Percentiles rank a stretch among this genome's conserved stretches.
These are phyloP conservation scores for Vimba vimba DNA, from an alignment of 2,113 vertebrate species.

Conservation along the genomic window DNA sequence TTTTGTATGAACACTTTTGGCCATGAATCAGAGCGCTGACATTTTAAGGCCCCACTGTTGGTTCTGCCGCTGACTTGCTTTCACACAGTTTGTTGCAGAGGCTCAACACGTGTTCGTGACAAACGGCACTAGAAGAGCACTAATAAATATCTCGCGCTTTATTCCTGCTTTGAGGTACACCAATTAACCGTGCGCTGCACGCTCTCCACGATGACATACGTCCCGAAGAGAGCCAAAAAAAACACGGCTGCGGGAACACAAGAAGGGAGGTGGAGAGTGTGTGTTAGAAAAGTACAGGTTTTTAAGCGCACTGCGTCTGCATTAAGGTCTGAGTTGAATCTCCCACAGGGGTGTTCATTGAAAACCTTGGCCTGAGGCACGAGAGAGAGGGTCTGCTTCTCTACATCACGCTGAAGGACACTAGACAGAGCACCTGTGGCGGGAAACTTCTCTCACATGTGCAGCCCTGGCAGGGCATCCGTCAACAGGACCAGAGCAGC, in stretches of 20 bases:
- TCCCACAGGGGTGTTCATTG: slow-evolving; percentile 75
- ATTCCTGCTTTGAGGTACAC: slow-evolving; percentile 72
- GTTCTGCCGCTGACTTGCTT: slow-evolving; percentile 51
- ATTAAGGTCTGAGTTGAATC: slow-evolving; percentile 62
- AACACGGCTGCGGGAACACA: slow-evolving; percentile 68
- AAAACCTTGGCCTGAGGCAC: slow-evolving; percentile 59
- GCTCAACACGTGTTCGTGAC: slow-evolving; percentile 67
- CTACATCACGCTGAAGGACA: slow-evolving; percentile 51
- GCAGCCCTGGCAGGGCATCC: slow-evolving; percentile 66
- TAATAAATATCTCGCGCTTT: slow-evolving; percentile 75
- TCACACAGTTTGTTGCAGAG: slow-evolving; percentile 67
- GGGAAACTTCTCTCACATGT: slow-evolving; percentile 56
- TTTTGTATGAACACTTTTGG: slow-evolving; percentile 59
- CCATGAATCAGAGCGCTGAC: slow-evolving; percentile 61
- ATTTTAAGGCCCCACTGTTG: slow-evolving; percentile 31
- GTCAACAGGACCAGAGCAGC: slow-evolving; percentile 64
- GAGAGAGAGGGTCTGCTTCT: slow-evolving; percentile 50
- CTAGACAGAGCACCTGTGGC: slow-evolving; percentile 65
- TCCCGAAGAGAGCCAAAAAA: slow-evolving; percentile 71
- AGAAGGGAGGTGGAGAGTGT: slow-evolving; percentile 20
- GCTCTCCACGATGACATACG: slow-evolving; percentile 72
- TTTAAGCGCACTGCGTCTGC: slow-evolving; percentile 67
- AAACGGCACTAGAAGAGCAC: slow-evolving; percentile 69
- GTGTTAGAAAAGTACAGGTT: slow-evolving; percentile 59
- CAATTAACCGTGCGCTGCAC: slow-evolving; percentile 73